Percentiles rank a stretch among this genome's conserved stretches.
Evolutionary conservation across 2,113 vertebrate genomes (phyloP).

Genomic region (Nannospalax galili): DNA sequence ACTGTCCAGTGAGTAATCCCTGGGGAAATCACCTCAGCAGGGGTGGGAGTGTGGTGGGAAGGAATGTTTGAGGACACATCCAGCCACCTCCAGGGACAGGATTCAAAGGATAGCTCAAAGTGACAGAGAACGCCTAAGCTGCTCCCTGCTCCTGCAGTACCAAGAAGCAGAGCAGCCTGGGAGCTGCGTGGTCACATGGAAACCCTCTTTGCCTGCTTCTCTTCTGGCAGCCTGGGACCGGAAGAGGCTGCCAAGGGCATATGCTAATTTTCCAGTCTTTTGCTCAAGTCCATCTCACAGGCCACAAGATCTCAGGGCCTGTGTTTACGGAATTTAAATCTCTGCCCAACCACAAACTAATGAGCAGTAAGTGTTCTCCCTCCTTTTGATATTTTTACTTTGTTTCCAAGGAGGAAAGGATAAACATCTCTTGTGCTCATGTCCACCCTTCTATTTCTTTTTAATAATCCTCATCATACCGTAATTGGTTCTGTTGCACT

Average conservation of each 20-base stretch:
- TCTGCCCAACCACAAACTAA: slow-evolving; percentile 33
- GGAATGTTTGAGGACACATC: background rate
- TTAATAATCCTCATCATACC: background rate
- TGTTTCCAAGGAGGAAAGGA: slow-evolving; percentile 31
- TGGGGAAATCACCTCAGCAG: background rate
- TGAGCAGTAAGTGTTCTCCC: background rate
- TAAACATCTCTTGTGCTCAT: background rate
- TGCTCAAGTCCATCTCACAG: slow-evolving; percentile 40
- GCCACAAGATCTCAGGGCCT: background rate
- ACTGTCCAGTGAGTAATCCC: background rate
- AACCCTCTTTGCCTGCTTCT: background rate
- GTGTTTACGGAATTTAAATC: slow-evolving; percentile 57
- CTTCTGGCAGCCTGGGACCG: background rate
- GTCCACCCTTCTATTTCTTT: slow-evolving; percentile 28
- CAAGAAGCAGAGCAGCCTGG: background rate
- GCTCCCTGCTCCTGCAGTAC: background rate
- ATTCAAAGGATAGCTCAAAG: background rate
- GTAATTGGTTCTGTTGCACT: background rate
- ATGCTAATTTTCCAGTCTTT: slow-evolving; percentile 63
- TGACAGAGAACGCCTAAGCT: background rate
- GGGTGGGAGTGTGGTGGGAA: fast-evolving
- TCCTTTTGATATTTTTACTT: slow-evolving; percentile 13
- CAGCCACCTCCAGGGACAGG: background rate
- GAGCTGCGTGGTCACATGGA: background rate
- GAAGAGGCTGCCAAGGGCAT: slow-evolving; percentile 42